Conservation (phyloP, 2,797 vertebrate genomes). For the Lemur catta region DNA sequence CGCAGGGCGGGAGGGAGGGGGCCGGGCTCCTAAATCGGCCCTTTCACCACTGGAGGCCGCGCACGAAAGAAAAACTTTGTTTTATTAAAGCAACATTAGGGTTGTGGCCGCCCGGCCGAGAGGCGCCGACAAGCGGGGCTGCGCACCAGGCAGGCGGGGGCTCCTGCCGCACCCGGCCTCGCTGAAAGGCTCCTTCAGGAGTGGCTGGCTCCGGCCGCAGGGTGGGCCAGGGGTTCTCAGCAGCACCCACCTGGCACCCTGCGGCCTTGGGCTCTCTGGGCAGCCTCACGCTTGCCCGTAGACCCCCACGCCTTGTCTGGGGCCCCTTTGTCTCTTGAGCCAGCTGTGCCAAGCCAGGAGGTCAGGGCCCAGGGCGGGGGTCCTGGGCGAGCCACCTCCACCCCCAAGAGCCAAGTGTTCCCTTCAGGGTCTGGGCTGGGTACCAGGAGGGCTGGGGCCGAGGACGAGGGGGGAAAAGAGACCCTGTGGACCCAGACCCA, state of each 20-base stretch:
- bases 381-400: no score
- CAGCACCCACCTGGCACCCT: background rate
- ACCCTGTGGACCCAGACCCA: background rate
- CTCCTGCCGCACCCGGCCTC: background rate
- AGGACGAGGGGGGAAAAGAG: no score
- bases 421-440: background rate
- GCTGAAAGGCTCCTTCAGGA: constrained; percentile 63
- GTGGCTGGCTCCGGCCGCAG: background rate
- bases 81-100: constrained; percentile 77
- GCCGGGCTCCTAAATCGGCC: constrained; percentile 68
- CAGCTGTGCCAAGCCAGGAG: background rate
- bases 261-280: accelerated
- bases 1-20: constrained; percentile 61
- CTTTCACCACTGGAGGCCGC: constrained; percentile 75
- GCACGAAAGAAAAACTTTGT: constrained; percentile 78
- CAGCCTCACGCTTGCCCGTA: background rate
- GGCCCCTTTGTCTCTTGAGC: background rate
- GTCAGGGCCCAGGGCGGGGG: background rate
- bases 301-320: background rate
- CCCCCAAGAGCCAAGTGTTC: background rate
- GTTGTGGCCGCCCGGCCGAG: constrained; percentile 63
- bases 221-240: background rate
- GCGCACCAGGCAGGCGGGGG: constrained; percentile 61
- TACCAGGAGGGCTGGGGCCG: no score
- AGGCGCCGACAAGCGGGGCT: constrained; percentile 62